Percentiles rank a stretch among this genome's conserved stretches.
phyloP scores from a whole-genome alignment of 2,797 vertebrate species.

The Arctocebus calabarensis region DNA sequence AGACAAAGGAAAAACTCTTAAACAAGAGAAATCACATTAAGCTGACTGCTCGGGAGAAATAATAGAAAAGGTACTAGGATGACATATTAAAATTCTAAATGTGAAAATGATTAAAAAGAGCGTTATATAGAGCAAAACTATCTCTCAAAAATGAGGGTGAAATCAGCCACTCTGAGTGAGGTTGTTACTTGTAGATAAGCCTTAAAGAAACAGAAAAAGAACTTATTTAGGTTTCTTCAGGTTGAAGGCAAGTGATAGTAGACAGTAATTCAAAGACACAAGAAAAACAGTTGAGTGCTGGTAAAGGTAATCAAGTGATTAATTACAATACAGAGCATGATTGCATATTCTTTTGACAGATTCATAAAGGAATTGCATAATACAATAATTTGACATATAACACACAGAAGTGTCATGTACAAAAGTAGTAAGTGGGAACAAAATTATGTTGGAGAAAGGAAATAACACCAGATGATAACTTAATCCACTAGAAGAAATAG shows the following conservation, averaged over 20 bases:
- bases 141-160: background rate
- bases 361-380: background rate
- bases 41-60: background rate
- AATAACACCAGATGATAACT: background rate
- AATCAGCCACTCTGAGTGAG: background rate
- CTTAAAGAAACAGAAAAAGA: background rate
- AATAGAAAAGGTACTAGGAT: background rate
- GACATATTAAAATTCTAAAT: background rate
- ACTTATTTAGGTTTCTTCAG: background rate
- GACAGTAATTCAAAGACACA: background rate
- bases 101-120: background rate
- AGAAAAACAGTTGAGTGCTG: background rate
- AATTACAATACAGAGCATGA: background rate
- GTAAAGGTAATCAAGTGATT: background rate
- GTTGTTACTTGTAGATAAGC: background rate
- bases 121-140: background rate
- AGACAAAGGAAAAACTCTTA: constrained; percentile 25
- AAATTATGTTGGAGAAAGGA: background rate
- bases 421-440: background rate
- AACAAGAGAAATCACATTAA: background rate
- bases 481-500: background rate
- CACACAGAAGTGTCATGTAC: background rate
- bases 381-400: background rate
- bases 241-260: background rate
- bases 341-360: background rate